phyloP scores from a whole-genome alignment of 2,113 vertebrate genomes.

The Eudyptes chrysolophus region DNA sequence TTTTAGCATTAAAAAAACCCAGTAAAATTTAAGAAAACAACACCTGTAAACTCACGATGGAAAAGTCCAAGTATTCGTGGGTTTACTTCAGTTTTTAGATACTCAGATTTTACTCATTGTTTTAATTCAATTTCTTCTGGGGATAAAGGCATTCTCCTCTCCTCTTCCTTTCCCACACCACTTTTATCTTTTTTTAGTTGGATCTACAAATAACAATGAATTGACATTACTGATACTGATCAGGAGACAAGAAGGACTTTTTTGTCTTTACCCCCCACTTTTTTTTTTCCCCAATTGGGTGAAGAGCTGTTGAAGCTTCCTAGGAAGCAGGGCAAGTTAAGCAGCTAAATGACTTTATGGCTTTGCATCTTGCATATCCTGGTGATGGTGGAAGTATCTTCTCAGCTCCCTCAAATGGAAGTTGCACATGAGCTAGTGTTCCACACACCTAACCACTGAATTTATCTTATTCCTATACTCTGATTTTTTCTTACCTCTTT shows the following conservation, averaged over 20 bases:
- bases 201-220: neutral
- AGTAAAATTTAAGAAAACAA: neutral
- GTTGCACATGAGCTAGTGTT: neutral
- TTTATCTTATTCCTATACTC: neutral
- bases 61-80: neutral
- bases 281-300: accelerated
- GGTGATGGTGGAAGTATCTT: neutral
- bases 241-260: neutral
- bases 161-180: neutral
- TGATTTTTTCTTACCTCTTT: neutral
- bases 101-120: neutral
- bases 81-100: neutral
- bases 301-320: neutral
- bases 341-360: neutral
- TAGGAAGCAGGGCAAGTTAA: neutral
- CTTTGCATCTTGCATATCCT: neutral
- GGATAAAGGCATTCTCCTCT: neutral
- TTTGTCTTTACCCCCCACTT: neutral
- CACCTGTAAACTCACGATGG: neutral
- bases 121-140: neutral
- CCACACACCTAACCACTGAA: neutral
- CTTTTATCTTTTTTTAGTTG: neutral
- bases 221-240: neutral
- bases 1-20: neutral
- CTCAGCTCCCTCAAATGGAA: neutral